These are phyloP conservation scores for Mamestra brassicae DNA, from an alignment of 2,888 invertebrate species.

Conservation along the genomic window DNA sequence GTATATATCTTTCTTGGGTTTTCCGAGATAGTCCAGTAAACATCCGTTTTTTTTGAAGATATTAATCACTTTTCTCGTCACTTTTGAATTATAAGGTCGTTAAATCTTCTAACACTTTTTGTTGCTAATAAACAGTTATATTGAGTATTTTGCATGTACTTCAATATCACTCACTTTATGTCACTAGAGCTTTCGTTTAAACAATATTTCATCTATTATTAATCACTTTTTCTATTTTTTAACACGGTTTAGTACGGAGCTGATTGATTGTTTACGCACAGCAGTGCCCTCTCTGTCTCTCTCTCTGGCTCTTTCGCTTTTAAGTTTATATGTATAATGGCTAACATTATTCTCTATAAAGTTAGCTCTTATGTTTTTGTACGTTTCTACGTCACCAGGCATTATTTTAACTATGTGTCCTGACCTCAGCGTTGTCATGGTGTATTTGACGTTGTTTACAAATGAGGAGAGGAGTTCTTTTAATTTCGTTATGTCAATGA, in stretches of 20 bases:
- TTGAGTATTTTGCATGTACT: neutral
- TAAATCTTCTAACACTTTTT: neutral
- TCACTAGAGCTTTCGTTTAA: neutral
- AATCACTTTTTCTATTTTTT: neutral
- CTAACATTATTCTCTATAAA: too few species aligned
- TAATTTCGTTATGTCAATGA: too few species aligned
- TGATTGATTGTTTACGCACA: neutral
- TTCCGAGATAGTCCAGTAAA: too few species aligned
- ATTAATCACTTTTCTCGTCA: neutral
- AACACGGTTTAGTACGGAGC: neutral
- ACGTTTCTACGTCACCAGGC: too few species aligned
- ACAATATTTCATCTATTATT: neutral
- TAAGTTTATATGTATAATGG: too few species aligned
- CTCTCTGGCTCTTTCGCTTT: too few species aligned
- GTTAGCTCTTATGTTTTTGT: too few species aligned
- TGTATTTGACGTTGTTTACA: too few species aligned
- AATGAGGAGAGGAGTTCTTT: too few species aligned
- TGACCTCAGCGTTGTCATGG: too few species aligned
- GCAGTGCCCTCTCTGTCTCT: neutral
- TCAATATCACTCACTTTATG: neutral
- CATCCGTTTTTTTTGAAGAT: neutral
- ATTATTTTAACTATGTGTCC: too few species aligned
- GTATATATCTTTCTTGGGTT: neutral
- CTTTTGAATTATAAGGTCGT: neutral
- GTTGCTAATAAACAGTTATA: neutral